These are phyloP conservation scores for Exocentrus adspersus DNA, from an alignment of 2,888 invertebrate genomes.

Conservation along the genomic window DNA sequence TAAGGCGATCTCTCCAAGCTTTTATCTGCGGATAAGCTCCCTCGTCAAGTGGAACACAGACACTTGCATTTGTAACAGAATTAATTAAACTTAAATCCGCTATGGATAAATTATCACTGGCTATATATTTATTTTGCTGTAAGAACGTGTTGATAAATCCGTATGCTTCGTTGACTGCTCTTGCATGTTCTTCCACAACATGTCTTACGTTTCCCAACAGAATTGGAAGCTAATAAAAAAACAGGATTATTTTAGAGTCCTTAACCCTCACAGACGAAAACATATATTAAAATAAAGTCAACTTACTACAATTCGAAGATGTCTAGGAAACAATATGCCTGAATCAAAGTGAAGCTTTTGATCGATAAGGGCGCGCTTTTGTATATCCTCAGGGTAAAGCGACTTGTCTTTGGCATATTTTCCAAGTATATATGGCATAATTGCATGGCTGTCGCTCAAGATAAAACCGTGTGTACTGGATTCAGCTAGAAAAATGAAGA, in stretches of 20 bases:
- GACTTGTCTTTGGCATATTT: conserved; percentile 5
- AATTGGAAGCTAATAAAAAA: too few relatives aligned
- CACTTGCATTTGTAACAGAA: conserved; percentile 63
- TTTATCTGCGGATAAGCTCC: conserved; percentile 52
- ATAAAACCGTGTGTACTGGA: too few relatives aligned
- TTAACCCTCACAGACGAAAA: too few relatives aligned
- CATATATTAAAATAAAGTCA: too few relatives aligned
- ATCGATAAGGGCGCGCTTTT: too few relatives aligned
- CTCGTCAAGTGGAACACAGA: conserved; percentile 38
- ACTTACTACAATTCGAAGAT: background rate
- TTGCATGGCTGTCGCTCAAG: background rate
- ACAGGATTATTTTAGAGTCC: too few relatives aligned
- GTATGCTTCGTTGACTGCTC: conserved; percentile 62
- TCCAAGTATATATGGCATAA: background rate
- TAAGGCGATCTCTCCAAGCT: conserved; percentile 53
- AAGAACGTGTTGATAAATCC: conserved; percentile 64
- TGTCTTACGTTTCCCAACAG: background rate
- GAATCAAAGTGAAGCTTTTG: conserved; percentile 5
- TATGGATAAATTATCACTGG: conserved; percentile 60
- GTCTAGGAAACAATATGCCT: background rate
- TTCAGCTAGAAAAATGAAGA: too few relatives aligned
- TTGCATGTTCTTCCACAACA: conserved; percentile 41
- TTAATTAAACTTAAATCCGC: conserved; percentile 52
- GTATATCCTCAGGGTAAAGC: too few relatives aligned
- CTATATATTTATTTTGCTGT: conserved; percentile 63